Evolutionary conservation across 2,113 vertebrate genomes (phyloP).

Genomic region (Anarhynchus alexandrinus): DNA sequence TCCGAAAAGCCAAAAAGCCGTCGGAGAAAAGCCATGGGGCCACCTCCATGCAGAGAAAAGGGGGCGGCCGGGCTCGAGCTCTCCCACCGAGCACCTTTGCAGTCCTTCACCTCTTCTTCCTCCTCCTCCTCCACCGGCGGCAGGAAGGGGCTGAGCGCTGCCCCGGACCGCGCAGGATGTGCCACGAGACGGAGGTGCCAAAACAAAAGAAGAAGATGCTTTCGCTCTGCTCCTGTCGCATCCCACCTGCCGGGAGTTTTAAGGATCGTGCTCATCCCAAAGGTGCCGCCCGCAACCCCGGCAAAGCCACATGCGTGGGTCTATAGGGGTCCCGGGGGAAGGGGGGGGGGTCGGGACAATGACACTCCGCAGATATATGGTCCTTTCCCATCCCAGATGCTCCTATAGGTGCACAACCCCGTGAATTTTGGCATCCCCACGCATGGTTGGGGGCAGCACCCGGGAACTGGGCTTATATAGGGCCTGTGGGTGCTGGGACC

Average conservation of each 20-base stretch:
- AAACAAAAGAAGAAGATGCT: not conserved
- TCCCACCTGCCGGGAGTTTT: fast-evolving
- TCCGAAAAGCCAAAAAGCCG: constrained; percentile 58
- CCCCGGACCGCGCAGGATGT: not conserved
- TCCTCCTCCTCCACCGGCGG: not conserved
- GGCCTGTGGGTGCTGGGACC: not conserved
- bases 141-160: not conserved
- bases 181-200: not conserved
- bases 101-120: not conserved
- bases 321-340: not conserved
- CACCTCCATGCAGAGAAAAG: not conserved
- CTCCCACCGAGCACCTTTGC: not conserved
- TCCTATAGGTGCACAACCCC: fast-evolving
- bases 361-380: fast-evolving
- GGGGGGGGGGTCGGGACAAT: no score
- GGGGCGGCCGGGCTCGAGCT: not conserved
- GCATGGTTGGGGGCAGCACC: fast-evolving
- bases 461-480: not conserved
- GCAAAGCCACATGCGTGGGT: fast-evolving
- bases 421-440: fast-evolving
- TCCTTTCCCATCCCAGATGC: fast-evolving
- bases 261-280: no score
- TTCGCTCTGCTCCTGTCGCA: fast-evolving
- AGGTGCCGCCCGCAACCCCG: not conserved
- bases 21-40: constrained; percentile 67